Percentiles rank a stretch among this genome's conserved stretches.
phyloP scores from a whole-genome alignment of 1,140 invertebrate genomes.

The Neomicropteryx cornuta region DNA sequence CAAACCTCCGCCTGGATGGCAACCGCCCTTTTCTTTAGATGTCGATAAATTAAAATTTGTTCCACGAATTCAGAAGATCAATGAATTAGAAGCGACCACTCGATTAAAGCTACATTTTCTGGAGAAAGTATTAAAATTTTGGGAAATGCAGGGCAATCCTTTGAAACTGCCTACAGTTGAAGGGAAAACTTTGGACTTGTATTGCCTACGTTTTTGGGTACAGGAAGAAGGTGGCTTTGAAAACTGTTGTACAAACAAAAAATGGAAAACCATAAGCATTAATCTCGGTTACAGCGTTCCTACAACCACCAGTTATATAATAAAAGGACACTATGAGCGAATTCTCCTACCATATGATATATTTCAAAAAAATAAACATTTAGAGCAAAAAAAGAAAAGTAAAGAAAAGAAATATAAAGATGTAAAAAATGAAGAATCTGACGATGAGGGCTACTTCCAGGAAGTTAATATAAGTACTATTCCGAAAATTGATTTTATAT shows the following conservation, averaged over 20 bases:
- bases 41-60: constrained; percentile 95
- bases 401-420: too few species aligned
- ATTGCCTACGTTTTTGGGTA: constrained; percentile 85
- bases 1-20: constrained; percentile 67
- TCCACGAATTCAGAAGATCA: constrained; percentile 91
- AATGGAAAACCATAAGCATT: constrained; percentile 82
- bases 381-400: too few species aligned
- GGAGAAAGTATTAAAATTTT: constrained; percentile 94
- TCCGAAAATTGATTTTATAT: too few species aligned
- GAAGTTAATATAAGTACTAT: too few species aligned
- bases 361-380: constrained; percentile 49
- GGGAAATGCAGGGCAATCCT: constrained; percentile 89
- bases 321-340: constrained; percentile 85
- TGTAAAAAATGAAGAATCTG: too few species aligned
- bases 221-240: constrained; percentile 83
- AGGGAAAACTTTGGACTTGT: constrained; percentile 86
- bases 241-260: constrained; percentile 69
- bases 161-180: constrained; percentile 92
- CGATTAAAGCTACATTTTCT: constrained; percentile 94
- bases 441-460: too few species aligned
- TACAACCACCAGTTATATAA: constrained; percentile 66
- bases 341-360: constrained; percentile 87
- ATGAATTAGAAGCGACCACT: constrained; percentile 94
- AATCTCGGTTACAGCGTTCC: constrained; percentile 74
- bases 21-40: constrained; percentile 96